Percentiles rank a stretch among this genome's conserved stretches.
Conservation (phyloP, 2,797 vertebrate species). For the Lepidocolaptes lacrymiger region DNA sequence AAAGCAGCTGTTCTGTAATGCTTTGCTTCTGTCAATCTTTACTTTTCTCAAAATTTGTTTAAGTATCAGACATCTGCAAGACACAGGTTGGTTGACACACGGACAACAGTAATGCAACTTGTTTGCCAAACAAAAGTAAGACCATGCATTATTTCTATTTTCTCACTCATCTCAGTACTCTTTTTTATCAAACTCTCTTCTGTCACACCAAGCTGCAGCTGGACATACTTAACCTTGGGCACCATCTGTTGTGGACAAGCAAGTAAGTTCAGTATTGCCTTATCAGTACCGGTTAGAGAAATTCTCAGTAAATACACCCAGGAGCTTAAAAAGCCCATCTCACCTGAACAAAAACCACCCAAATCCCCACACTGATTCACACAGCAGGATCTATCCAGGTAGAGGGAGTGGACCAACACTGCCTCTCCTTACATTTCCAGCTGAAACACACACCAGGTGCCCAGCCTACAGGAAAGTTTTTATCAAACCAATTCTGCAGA, state of each 20-base stretch:
- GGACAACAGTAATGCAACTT: background rate
- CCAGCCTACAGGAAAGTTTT: slow-evolving; percentile 1
- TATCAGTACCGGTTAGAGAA: background rate
- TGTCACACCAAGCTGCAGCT: background rate
- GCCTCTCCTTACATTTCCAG: background rate
- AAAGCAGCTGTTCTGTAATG: background rate
- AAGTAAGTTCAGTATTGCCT: background rate
- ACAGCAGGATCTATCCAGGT: accelerated
- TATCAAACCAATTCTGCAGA: slow-evolving; percentile 23
- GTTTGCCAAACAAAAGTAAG: background rate
- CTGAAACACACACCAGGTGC: background rate
- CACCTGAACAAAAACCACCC: background rate
- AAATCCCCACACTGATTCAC: background rate
- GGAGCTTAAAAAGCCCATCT: background rate
- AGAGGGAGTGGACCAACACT: background rate
- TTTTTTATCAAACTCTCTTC: background rate
- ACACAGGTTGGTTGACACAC: background rate
- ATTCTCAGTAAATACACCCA: background rate
- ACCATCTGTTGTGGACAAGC: background rate
- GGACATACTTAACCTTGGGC: background rate
- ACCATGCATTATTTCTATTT: accelerated
- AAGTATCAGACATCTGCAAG: background rate
- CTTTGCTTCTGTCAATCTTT: background rate
- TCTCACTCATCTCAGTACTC: background rate
- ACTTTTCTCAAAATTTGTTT: background rate